Conservation (phyloP, 1,140 invertebrate species). For the Limonius californicus region DNA sequence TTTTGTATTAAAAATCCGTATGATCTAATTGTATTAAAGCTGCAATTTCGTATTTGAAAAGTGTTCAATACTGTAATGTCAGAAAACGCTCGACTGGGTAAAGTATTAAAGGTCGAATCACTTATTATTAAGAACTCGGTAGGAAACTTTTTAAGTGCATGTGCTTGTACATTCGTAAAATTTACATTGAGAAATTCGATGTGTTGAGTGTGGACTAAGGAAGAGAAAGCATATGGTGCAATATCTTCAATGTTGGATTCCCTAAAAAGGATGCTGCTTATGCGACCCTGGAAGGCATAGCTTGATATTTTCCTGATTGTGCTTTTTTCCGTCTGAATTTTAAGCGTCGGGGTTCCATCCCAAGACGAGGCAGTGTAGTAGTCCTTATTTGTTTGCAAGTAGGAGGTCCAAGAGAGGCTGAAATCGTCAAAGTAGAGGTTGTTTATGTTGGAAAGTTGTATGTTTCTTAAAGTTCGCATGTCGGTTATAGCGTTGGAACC, state of each 20-base stretch:
- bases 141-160: slow-evolving; percentile 75
- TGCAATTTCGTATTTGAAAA: slow-evolving; percentile 62
- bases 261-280: slow-evolving; percentile 63
- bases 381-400: slow-evolving; percentile 21
- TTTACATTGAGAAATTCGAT: slow-evolving; percentile 54
- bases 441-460: slow-evolving; percentile 34
- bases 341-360: slow-evolving; percentile 38
- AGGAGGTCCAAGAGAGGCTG: slow-evolving; percentile 41
- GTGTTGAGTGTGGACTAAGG: slow-evolving; percentile 54
- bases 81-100: slow-evolving; percentile 68
- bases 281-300: slow-evolving; percentile 63
- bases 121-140: slow-evolving; percentile 59
- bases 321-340: slow-evolving; percentile 32
- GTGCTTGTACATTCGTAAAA: slow-evolving; percentile 60
- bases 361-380: slow-evolving; percentile 20
- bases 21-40: slow-evolving; percentile 50
- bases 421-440: slow-evolving; percentile 33
- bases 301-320: slow-evolving; percentile 29
- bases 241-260: slow-evolving; percentile 58
- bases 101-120: slow-evolving; percentile 48
- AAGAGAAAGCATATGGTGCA: slow-evolving; percentile 69
- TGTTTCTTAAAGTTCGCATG: slow-evolving; percentile 37
- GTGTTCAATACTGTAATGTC: slow-evolving; percentile 65
- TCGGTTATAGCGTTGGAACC: slow-evolving; percentile 32
- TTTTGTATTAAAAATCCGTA: slow-evolving; percentile 56